Evolutionary conservation across 1,140 invertebrate species (phyloP), one percentile per base, ranked within the genome.

Genomic region (Calephelis virginiensis): DNA sequence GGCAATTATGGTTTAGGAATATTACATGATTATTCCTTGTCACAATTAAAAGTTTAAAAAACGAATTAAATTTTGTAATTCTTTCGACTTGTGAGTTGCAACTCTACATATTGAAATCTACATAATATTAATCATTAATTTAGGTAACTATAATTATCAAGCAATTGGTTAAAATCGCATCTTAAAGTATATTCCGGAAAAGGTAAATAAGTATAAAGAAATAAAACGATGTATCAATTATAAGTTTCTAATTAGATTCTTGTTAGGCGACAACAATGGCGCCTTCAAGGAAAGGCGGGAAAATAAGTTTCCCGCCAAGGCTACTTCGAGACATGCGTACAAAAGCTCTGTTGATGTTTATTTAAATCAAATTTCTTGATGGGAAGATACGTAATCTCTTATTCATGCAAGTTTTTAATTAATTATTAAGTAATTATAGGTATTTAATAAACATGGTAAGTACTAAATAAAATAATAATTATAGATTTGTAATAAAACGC

Each of bases 221-320:
- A 7, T 49, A 49, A 49, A 43, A 49, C n/a, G 5, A 14, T 13
- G n/a, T 49, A 49, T 13, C 12, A n/a, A 49, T 49, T 13, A 13
- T 13, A 64, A 60, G n/a, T 56, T 82, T 83, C 82, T 80, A 78
- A 84, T 83, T 78, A 78, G 83, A 85, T 76, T 85, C 80, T 67
- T 62, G 77, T 82, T 74, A 74, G 80, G 63, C 72, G 77, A 76
- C 71, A 61, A 78, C 78, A 73, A 79, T 78, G 76, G 81, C 76
- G 80, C 69, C 68, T 63, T 38, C 66, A 73, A 73, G 80, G 82
- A 87, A 89, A 85, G 76, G 86, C 85, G 86, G 83, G 85, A 89
- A 89, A 86, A 85, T 83, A 78, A 85, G 76, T 85, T 89, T 89
- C 84, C 82, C 86, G 83, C 79, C 82, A 72, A 80, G 72, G 74